A percentile compares a stretch with the other conserved stretches of the same genome.
Evolutionary conservation across 2,797 vertebrate genomes (phyloP).

Genomic region (Scarus forsteni): DNA sequence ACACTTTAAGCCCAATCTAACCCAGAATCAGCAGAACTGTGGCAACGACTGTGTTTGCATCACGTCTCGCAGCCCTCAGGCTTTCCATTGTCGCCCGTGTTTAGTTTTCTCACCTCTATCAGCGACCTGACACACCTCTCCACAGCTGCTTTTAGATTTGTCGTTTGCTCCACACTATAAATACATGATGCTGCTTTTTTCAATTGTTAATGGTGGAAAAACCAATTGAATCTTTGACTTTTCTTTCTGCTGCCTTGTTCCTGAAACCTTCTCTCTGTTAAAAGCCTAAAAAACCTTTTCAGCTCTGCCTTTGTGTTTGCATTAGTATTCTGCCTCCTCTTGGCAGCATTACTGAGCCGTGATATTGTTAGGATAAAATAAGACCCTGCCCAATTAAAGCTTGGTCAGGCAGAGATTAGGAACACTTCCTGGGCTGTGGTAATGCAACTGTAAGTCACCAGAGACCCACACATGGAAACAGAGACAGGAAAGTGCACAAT

Average conservation of each 20-base stretch:
- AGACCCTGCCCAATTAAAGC: slow-evolving; percentile 20
- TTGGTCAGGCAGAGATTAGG: slow-evolving; percentile 8
- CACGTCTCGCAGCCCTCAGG: neutral
- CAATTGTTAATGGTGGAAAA: neutral
- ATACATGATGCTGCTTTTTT: neutral
- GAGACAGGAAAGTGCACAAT: neutral
- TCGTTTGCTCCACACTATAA: neutral
- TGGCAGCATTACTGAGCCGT: slow-evolving; percentile 15
- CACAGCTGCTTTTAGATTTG: neutral
- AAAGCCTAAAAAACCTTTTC: neutral
- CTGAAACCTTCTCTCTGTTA: neutral
- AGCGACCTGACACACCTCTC: neutral
- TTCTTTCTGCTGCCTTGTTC: neutral
- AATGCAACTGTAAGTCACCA: slow-evolving; percentile 5
- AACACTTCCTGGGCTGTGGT: neutral
- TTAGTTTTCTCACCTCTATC: slow-evolving; percentile 4
- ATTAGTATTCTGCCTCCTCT: slow-evolving; percentile 11
- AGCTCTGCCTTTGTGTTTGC: slow-evolving; percentile 4
- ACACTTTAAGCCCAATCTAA: neutral
- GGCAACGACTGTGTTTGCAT: neutral
- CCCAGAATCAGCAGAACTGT: neutral
- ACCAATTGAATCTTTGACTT: neutral
- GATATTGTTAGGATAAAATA: slow-evolving; percentile 19
- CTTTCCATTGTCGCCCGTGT: neutral
- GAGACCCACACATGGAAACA: slow-evolving; percentile 1